Percentiles rank a stretch among this genome's conserved stretches.
Evolutionary conservation across 2,888 invertebrate species (phyloP).

Genomic region (Tenthredo amoena): DNA sequence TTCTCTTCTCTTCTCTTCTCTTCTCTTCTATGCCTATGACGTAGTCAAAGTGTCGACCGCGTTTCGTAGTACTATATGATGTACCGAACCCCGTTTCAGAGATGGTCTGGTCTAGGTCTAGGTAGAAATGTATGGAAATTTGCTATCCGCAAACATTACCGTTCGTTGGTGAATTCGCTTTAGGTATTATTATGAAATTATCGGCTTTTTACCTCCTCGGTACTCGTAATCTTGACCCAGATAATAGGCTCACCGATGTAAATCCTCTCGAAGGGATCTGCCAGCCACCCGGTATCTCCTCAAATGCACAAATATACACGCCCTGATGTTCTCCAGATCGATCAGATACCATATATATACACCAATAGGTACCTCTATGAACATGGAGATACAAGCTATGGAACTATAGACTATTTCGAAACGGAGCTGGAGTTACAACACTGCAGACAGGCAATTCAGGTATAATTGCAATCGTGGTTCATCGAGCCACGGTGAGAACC

Average conservation of each 20-base stretch:
- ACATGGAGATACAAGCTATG: neutral
- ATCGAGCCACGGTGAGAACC: slow-evolving; percentile 20
- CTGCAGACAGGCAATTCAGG: slow-evolving; percentile 1
- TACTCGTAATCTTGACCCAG: slow-evolving; percentile 30
- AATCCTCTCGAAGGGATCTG: neutral
- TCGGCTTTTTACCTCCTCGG: slow-evolving; percentile 13
- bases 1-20: no score
- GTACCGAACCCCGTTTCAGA: neutral
- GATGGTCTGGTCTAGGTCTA: no score
- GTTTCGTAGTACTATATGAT: neutral
- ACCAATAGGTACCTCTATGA: neutral
- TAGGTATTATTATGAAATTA: neutral
- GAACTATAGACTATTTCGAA: neutral
- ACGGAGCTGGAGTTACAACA: neutral
- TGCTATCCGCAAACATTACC: slow-evolving; percentile 23
- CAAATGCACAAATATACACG: neutral
- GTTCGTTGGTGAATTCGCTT: slow-evolving; percentile 3
- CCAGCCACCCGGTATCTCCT: neutral
- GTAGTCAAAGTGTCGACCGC: slow-evolving; percentile 10
- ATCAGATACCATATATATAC: neutral
- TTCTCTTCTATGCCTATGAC: no score
- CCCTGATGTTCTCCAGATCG: neutral
- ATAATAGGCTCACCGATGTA: neutral
- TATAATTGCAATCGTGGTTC: slow-evolving; percentile 31
- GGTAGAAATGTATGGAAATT: neutral